Conservation (phyloP, 1,140 invertebrate genomes). For the Diorhabda sublineata region DNA sequence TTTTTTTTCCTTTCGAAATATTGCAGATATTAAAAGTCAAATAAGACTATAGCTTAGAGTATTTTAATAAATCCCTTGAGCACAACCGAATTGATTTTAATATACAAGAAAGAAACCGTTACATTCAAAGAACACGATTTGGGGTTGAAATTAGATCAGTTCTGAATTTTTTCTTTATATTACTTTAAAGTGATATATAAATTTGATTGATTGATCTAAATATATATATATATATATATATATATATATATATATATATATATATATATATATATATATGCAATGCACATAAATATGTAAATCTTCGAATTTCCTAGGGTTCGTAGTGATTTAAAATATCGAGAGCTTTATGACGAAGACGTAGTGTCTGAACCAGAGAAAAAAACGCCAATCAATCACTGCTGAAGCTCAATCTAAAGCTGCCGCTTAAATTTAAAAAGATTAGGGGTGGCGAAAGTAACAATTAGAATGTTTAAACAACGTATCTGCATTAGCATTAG, state of each 20-base stretch:
- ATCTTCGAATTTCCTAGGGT: not conserved
- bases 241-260: too few species aligned
- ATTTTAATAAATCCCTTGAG: constrained; percentile 14
- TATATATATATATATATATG: constrained; percentile 4
- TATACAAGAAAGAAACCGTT: too few species aligned
- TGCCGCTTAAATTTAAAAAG: constrained; percentile 5
- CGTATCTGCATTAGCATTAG: constrained; percentile 19
- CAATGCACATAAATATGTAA: constrained; percentile 21
- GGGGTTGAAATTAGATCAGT: too few species aligned
- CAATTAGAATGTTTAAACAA: constrained; percentile 23
- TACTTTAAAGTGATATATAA: too few species aligned
- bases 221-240: too few species aligned
- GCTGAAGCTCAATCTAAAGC: constrained; percentile 8
- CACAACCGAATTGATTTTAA: not conserved
- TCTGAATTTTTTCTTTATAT: too few species aligned
- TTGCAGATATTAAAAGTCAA: constrained; percentile 17
- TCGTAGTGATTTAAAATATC: constrained; percentile 7
- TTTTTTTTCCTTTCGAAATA: not conserved
- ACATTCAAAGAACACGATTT: too few species aligned
- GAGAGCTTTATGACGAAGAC: constrained; percentile 18
- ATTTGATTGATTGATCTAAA: too few species aligned
- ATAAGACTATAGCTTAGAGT: not conserved
- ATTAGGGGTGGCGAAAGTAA: constrained; percentile 20
- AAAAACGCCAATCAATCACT: constrained; percentile 16
- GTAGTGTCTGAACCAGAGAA: constrained; percentile 5